A percentile compares a stretch with the other conserved stretches of the same genome.
Conservation (phyloP, 2,888 invertebrate species). For the Conchocele bisecta region DNA sequence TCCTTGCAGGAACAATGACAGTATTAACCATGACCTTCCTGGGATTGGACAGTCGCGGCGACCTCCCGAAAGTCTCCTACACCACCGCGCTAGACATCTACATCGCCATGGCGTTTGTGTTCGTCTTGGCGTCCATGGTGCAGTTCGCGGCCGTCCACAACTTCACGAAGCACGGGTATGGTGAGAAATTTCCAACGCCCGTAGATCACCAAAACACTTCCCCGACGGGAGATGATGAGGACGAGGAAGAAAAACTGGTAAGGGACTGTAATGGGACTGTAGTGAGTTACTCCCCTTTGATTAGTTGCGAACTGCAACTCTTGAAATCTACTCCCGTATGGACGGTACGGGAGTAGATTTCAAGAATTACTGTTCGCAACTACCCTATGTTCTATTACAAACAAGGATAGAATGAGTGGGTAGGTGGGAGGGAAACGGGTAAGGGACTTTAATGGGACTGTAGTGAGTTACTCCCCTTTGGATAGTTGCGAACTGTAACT, state of each 20-base stretch:
- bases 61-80: conserved; percentile 81
- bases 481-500: no score
- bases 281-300: no score
- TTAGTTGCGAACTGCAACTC: no score
- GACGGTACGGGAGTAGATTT: no score
- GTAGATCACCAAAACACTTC: conserved; percentile 34
- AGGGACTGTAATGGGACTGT: no score
- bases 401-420: conserved; percentile 18
- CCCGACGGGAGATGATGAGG: conserved; percentile 61
- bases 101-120: conserved; percentile 80
- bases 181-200: conserved; percentile 63
- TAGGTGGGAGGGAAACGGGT: conserved; percentile 48
- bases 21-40: conserved; percentile 94
- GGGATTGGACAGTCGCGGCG: conserved; percentile 78
- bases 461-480: no score
- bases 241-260: conserved; percentile 47
- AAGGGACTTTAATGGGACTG: no score
- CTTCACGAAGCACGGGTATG: conserved; percentile 80
- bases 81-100: conserved; percentile 81
- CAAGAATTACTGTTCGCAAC: no score
- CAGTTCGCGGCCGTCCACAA: conserved; percentile 82
- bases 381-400: not conserved
- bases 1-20: conserved; percentile 90
- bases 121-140: conserved; percentile 78
- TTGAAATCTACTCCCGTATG: no score